These are phyloP conservation scores for Oreohelix idahoensis DNA, from an alignment of 1,140 invertebrate genomes.

Conservation along the genomic window DNA sequence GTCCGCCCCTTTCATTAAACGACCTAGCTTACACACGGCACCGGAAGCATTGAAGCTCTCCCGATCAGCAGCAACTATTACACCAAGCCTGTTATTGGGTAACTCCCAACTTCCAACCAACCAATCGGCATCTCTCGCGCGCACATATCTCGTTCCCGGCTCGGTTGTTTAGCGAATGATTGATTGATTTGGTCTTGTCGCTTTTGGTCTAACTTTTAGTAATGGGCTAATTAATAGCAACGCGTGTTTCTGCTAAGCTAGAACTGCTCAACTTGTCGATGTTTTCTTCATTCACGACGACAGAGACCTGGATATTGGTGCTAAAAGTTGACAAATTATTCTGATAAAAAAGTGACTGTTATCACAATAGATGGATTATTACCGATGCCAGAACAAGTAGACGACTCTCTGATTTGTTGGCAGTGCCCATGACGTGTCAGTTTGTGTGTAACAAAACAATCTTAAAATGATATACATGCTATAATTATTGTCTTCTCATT, in stretches of 20 bases:
- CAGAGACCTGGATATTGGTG: neutral
- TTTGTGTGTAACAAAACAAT: too few relatives aligned
- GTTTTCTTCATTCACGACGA: neutral
- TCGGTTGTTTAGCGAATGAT: neutral
- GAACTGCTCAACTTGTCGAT: neutral
- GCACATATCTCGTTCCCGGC: too few relatives aligned
- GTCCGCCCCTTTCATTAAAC: slow-evolving; percentile 15
- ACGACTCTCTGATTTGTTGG: too few relatives aligned
- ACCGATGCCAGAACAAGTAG: too few relatives aligned
- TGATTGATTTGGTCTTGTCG: slow-evolving; percentile 12
- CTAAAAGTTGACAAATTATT: neutral
- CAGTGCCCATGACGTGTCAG: too few relatives aligned
- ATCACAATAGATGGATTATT: neutral
- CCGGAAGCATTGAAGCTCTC: slow-evolving; percentile 1
- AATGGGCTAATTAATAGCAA: neutral
- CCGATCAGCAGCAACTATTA: slow-evolving; percentile 25
- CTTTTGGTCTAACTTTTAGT: neutral
- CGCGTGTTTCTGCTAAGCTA: neutral
- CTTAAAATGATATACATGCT: too few relatives aligned
- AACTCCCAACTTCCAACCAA: neutral
- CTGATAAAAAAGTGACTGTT: neutral
- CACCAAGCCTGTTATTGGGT: slow-evolving; percentile 25
- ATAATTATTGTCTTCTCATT: too few relatives aligned
- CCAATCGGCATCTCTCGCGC: neutral
- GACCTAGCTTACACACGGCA: neutral